Conservation (phyloP, 2,797 vertebrate genomes). For the Catharus ustulatus region DNA sequence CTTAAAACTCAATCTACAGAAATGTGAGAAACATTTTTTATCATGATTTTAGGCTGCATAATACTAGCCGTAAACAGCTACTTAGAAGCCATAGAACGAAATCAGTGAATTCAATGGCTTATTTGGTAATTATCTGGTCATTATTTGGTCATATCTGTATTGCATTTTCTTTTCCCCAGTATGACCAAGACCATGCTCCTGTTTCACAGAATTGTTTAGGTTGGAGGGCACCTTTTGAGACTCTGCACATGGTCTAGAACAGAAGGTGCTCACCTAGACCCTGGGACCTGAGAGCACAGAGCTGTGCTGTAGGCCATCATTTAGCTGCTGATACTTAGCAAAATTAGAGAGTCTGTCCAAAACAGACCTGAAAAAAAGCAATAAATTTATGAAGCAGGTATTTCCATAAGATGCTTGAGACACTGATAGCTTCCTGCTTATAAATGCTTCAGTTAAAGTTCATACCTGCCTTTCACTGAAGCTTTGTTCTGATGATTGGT, state of each 20-base stretch:
- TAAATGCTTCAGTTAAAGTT: neutral
- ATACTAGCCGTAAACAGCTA: neutral
- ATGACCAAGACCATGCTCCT: neutral
- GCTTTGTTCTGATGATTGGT: neutral
- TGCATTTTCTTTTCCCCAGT: neutral
- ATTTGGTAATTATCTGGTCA: neutral
- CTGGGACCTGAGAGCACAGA: neutral
- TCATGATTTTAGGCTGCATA: neutral
- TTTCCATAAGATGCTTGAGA: neutral
- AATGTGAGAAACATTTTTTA: neutral
- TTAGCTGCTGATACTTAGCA: neutral
- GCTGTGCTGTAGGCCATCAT: neutral
- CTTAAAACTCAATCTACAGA: neutral
- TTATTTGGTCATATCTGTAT: neutral
- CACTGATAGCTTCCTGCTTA: neutral
- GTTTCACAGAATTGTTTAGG: neutral
- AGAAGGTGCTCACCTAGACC: neutral
- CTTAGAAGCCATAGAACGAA: neutral
- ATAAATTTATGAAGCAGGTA: neutral
- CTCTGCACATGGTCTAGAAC: neutral
- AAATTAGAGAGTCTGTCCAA: neutral
- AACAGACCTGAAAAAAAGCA: neutral
- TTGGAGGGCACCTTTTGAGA: neutral
- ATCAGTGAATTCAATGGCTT: neutral
- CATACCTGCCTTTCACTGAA: neutral